phyloP scores from a whole-genome alignment of 2,797 vertebrate genomes.

The Huso huso region DNA sequence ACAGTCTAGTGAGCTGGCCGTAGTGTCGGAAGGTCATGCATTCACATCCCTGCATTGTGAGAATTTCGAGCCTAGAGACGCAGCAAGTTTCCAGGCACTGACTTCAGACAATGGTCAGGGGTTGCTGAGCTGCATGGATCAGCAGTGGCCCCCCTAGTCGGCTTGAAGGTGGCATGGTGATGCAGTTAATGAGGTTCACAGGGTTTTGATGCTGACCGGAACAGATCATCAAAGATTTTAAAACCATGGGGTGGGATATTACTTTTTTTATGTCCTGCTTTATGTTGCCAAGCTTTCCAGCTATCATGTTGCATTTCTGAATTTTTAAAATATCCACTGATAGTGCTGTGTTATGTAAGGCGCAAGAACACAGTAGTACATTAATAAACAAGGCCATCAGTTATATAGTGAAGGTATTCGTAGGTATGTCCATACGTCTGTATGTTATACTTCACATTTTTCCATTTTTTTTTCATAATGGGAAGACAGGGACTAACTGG shows the following conservation, averaged over 20 bases:
- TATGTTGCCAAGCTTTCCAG: too few relatives aligned
- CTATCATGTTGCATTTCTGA: not conserved
- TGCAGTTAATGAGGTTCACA: conserved; percentile 26
- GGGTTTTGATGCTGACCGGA: conserved; percentile 10
- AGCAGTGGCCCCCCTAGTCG: conserved; percentile 22
- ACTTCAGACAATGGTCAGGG: conserved; percentile 32
- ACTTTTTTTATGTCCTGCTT: not conserved
- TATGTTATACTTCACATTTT: too few relatives aligned
- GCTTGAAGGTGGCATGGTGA: conserved; percentile 12
- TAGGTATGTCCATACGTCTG: too few relatives aligned
- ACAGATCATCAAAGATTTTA: not conserved
- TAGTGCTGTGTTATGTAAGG: not conserved
- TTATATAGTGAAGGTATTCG: too few relatives aligned
- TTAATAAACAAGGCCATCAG: conserved; percentile 35
- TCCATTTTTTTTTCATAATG: too few relatives aligned
- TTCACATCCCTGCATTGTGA: conserved; percentile 44
- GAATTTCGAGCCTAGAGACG: conserved; percentile 33
- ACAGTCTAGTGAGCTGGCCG: conserved; percentile 36
- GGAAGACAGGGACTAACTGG: too few relatives aligned
- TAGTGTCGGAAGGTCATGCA: conserved; percentile 34
- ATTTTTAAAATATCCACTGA: not conserved
- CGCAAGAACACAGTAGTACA: not conserved
- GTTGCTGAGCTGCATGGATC: conserved; percentile 29
- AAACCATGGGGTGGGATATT: not conserved
- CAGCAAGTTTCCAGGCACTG: conserved; percentile 37